Conservation (phyloP, 2,797 vertebrate species). For the Coccyzus lansbergi region DNA sequence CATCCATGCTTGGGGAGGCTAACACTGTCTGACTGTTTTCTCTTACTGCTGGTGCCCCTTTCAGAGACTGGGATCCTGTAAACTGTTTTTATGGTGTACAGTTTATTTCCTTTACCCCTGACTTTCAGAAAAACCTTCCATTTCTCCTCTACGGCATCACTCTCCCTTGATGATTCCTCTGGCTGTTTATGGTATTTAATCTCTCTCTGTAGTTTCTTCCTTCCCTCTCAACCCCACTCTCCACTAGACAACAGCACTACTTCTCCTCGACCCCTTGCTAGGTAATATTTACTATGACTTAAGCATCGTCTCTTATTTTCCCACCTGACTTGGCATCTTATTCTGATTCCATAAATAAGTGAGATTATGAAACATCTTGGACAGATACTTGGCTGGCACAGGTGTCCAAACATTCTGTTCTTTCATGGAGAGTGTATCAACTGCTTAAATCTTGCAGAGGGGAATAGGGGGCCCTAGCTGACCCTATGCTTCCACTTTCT, state of each 20-base stretch:
- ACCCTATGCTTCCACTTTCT: slow-evolving; percentile 11
- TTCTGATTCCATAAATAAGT: slow-evolving; percentile 46
- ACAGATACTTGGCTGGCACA: background rate
- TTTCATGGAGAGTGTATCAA: background rate
- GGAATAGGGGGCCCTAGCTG: background rate
- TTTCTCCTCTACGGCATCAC: slow-evolving; percentile 4
- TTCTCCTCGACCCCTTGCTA: background rate
- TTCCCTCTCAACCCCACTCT: background rate
- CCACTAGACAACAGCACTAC: slow-evolving; percentile 5
- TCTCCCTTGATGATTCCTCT: slow-evolving; percentile 32
- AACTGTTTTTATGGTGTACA: background rate
- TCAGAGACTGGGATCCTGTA: background rate
- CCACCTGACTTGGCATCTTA: slow-evolving; percentile 61
- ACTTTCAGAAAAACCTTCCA: slow-evolving; percentile 35
- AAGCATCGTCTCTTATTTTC: slow-evolving; percentile 45
- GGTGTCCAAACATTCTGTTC: slow-evolving; percentile 59
- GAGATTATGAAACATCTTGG: slow-evolving; percentile 13
- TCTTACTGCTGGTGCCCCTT: background rate
- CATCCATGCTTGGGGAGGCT: background rate
- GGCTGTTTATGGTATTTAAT: slow-evolving; percentile 19
- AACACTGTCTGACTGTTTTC: slow-evolving; percentile 1
- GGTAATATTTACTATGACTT: slow-evolving; percentile 29
- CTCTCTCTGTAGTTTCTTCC: slow-evolving; percentile 53
- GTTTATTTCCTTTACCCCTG: slow-evolving; percentile 54
- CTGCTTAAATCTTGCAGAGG: slow-evolving; percentile 10